Evolutionary conservation across 2,113 vertebrate genomes (phyloP).

Genomic region (Phaethornis superciliosus): DNA sequence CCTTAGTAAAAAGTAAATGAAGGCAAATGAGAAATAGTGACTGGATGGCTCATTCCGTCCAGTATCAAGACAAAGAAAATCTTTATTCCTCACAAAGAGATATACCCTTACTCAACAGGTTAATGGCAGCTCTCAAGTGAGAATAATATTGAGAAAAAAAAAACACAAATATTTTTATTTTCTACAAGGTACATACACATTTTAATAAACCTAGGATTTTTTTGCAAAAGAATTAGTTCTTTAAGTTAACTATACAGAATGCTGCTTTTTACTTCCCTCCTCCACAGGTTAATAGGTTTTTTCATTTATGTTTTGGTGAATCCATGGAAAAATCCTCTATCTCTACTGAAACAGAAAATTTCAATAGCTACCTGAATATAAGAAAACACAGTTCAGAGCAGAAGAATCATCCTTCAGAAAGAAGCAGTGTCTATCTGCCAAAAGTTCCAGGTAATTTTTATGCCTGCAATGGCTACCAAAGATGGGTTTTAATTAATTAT

Average conservation of each 20-base stretch:
- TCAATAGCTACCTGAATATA: background rate
- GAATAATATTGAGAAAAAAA: background rate
- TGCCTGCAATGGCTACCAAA: background rate
- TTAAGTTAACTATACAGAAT: background rate
- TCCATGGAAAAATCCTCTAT: background rate
- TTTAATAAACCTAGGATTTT: background rate
- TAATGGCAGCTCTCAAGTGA: background rate
- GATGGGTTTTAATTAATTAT: background rate
- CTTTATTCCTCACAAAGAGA: background rate
- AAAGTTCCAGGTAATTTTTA: background rate
- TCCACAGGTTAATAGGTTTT: background rate
- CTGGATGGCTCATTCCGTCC: background rate
- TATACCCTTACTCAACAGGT: background rate
- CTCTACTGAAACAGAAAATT: background rate
- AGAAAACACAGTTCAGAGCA: background rate
- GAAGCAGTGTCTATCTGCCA: background rate
- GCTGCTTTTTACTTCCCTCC: background rate
- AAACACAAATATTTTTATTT: background rate
- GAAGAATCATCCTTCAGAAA: background rate
- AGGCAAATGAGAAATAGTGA: background rate
- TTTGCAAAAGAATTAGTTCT: background rate
- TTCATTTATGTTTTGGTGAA: background rate
- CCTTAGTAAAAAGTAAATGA: constrained; percentile 5
- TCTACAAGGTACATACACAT: background rate
- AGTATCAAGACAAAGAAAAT: background rate